Conservation (phyloP, 1,140 invertebrate species). For the Matsumurasca onukii region DNA sequence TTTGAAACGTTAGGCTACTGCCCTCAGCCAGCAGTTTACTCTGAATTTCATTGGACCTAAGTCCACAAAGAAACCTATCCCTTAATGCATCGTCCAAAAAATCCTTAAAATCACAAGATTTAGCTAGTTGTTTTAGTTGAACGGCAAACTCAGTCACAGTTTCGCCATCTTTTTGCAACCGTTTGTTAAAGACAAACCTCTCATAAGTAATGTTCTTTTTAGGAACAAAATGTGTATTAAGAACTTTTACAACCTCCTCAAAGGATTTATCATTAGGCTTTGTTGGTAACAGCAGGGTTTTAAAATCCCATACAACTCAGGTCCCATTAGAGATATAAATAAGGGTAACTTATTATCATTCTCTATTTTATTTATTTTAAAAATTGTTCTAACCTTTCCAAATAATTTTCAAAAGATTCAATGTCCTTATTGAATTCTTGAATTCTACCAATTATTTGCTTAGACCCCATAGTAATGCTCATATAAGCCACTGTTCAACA, state of each 20-base stretch:
- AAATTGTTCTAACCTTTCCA: not conserved
- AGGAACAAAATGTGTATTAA: not conserved
- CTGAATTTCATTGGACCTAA: too few relatives aligned
- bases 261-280: too few relatives aligned
- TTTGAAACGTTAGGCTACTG: not conserved
- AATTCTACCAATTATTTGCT: not conserved
- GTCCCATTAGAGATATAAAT: too few relatives aligned
- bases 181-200: not conserved
- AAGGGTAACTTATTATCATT: not conserved
- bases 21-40: too few relatives aligned
- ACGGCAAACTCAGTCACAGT: not conserved
- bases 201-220: not conserved
- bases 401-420: not conserved
- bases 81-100: not conserved
- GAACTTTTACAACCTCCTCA: not conserved
- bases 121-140: not conserved
- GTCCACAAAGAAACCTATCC: too few relatives aligned
- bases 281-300: not conserved
- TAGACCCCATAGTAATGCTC: not conserved
- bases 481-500: too few relatives aligned
- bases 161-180: not conserved
- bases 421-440: not conserved
- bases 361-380: not conserved
- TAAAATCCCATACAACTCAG: not conserved
- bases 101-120: not conserved